These are phyloP conservation scores for Tapirus indicus DNA, from an alignment of 2,797 vertebrate genomes.

Conservation along the genomic window DNA sequence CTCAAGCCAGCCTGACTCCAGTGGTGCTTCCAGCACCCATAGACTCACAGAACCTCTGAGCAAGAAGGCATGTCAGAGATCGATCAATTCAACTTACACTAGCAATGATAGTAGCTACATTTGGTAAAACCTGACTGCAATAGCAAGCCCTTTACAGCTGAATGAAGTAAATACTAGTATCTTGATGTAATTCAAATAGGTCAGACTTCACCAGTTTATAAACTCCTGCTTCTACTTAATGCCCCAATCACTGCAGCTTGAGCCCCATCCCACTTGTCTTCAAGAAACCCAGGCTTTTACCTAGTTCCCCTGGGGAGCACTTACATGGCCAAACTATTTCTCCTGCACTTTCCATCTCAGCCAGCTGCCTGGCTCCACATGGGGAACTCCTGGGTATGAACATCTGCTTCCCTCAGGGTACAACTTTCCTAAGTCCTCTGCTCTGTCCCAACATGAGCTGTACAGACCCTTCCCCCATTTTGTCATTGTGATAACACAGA, in stretches of 20 bases:
- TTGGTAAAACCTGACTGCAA: background rate
- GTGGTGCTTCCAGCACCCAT: background rate
- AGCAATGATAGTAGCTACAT: background rate
- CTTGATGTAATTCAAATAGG: background rate
- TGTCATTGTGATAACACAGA: background rate
- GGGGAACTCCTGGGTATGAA: background rate
- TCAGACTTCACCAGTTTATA: background rate
- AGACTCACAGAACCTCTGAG: conserved; percentile 16
- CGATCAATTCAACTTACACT: background rate
- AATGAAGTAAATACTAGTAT: background rate
- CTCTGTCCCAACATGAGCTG: background rate
- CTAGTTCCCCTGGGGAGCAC: background rate
- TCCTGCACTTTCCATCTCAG: background rate
- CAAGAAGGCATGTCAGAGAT: background rate
- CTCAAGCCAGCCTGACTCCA: background rate
- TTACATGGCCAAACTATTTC: background rate
- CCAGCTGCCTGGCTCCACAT: background rate
- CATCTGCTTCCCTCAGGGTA: background rate
- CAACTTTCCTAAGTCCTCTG: background rate
- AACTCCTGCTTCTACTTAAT: background rate
- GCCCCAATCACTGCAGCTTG: background rate
- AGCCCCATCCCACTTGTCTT: background rate
- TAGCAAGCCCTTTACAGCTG: background rate
- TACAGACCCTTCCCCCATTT: background rate
- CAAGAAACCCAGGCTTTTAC: conserved; percentile 10